Conservation (phyloP, 1,140 invertebrate genomes). For the Paraescarpia echinospica region DNA sequence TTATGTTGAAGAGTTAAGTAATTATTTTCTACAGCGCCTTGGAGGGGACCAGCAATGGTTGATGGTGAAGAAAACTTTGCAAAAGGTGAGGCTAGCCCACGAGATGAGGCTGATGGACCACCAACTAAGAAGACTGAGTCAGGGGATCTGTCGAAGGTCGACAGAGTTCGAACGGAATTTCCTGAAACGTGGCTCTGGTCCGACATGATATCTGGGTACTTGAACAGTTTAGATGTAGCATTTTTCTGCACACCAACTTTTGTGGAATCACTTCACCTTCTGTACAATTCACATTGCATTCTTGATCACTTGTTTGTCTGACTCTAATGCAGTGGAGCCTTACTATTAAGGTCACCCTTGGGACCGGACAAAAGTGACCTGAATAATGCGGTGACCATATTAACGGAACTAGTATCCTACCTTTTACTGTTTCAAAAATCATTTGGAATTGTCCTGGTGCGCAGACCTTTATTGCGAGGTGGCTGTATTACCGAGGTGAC, state of each 20-base stretch:
- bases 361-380: too few relatives aligned
- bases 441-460: too few relatives aligned
- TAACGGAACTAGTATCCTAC: too few relatives aligned
- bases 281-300: neutral
- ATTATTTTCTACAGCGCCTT: neutral
- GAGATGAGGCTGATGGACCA: neutral
- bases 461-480: too few relatives aligned
- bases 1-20: neutral
- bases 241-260: neutral
- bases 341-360: too few relatives aligned
- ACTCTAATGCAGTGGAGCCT: too few relatives aligned
- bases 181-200: constrained; percentile 17
- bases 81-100: neutral
- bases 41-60: neutral
- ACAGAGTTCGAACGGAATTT: constrained; percentile 19
- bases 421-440: too few relatives aligned
- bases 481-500: too few relatives aligned
- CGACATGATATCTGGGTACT: constrained; percentile 8
- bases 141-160: neutral
- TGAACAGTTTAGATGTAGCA: neutral
- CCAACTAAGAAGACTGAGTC: neutral
- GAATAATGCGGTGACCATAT: too few relatives aligned
- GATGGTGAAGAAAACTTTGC: neutral
- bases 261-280: neutral
- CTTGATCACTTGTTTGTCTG: neutral